Base-by-base conservation (phyloP, 2,797 vertebrate species). In the Ciconia nigra region DNA sequence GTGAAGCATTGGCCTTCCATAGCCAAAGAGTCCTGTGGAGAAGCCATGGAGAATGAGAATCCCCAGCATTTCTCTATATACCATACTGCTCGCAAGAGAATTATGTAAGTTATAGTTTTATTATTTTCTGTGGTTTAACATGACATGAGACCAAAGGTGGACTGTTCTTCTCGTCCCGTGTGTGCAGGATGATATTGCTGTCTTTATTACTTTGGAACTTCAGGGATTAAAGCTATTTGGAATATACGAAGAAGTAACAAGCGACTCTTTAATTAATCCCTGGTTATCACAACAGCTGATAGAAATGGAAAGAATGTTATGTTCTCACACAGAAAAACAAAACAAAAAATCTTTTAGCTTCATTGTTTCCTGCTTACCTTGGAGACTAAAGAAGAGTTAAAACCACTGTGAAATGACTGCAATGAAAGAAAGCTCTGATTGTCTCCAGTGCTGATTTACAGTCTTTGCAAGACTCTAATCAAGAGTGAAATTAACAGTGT, bases 191-290 rank as follows among this genome's bases (percentile, higher is more conserved):
- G 61, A 87, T 95, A 96, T 96, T 93, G 71, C 80, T 0, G 0
- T 57, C 83, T 91, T 97, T 96, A 97, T 97, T 96, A 95, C 92
- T 95, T 87, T 80, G 85, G 92, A 95, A 93, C 86, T 92, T 93
- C 22, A 42, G 93, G 94, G 96, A 96, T 85, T 96, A 77, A 79
- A 93, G 87, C 92, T 90, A 42, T 95, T 95, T 96, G 85, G 80
- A 92, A 93, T 87, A 78, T 58, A 95, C 86, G 72, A 69, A 89
- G 42, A 9, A 91, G 77, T 87, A 96, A 84, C 69, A 89, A 96
- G 90, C 80, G 89, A 88, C 90, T 93, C 61, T 76, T 83, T 95
- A 97, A 96, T 94, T 96, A 95, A 95, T 96, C 90, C 92, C 90
- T 79, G 35, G 85, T 95, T 97, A 91, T 90, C 85, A 91, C 70